A percentile compares a stretch with the other conserved stretches of the same genome.
phyloP scores from a whole-genome alignment of 35 echinoderm and acorn worm species.

The Lytechinus pictus region DNA sequence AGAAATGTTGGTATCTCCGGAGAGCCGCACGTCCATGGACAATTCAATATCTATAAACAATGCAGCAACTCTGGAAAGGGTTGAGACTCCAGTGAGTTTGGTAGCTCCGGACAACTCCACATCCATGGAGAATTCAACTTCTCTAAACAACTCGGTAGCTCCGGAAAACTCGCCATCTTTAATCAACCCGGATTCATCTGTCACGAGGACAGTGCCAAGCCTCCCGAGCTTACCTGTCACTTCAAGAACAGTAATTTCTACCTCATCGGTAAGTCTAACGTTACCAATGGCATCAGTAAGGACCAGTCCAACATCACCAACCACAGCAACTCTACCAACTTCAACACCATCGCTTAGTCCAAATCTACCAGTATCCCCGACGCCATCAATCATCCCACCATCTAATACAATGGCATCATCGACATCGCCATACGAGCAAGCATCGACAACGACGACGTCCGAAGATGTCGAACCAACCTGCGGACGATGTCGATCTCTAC shows the following conservation, averaged over 20 bases:
- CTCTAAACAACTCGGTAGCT: not conserved
- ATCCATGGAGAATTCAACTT: not conserved
- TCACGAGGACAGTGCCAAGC: not conserved
- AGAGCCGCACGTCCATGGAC: not conserved
- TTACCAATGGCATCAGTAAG: not conserved
- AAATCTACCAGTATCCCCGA: not conserved
- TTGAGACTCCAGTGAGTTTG: not conserved
- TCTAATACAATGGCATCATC: not conserved
- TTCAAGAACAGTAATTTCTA: not conserved
- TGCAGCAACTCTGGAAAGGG: not conserved
- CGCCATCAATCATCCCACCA: not conserved
- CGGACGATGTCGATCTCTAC: not conserved
- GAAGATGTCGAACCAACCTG: not conserved
- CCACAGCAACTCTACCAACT: not conserved
- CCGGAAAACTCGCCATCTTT: not conserved
- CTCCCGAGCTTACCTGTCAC: not conserved
- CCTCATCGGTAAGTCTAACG: not conserved
- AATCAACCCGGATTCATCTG: not conserved
- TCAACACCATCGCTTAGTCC: not conserved
- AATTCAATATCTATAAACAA: not conserved
- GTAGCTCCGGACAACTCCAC: not conserved
- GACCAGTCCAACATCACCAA: not conserved
- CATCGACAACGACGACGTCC: not conserved
- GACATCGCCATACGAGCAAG: not conserved
- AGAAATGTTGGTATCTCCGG: not conserved